A percentile compares a stretch with the other conserved stretches of the same genome.
Evolutionary conservation across 2,888 invertebrate genomes (phyloP).

Genomic region (Synergus gifuensis): DNA sequence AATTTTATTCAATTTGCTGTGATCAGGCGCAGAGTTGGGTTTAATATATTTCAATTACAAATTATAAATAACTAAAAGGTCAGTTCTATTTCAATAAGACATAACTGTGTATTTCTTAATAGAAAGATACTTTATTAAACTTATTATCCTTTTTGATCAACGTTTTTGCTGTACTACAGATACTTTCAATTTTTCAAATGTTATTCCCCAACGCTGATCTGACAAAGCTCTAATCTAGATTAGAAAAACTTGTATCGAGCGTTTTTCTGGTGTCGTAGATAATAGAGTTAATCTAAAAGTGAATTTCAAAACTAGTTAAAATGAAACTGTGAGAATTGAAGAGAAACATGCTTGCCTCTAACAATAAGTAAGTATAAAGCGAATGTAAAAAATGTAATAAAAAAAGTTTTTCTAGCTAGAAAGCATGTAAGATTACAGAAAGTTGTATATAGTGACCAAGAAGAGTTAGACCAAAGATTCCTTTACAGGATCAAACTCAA

Average conservation of each 20-base stretch:
- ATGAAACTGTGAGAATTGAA: slow-evolving; percentile 14
- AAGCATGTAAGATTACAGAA: slow-evolving; percentile 14
- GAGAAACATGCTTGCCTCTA: slow-evolving; percentile 2
- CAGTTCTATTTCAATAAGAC: too few relatives aligned
- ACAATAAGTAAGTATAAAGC: slow-evolving; percentile 2
- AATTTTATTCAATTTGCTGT: not conserved
- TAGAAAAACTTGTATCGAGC: not conserved
- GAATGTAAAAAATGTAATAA: slow-evolving; percentile 13
- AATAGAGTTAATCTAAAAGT: slow-evolving; percentile 11
- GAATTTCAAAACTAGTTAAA: slow-evolving; percentile 33
- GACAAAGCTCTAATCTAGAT: not conserved
- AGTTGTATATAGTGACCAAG: slow-evolving; percentile 18
- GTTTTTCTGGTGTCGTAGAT: not conserved
- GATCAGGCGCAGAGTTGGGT: not conserved
- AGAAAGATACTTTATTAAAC: too few relatives aligned
- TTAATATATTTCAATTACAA: not conserved
- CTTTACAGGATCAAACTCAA: slow-evolving; percentile 56
- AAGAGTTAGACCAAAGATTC: slow-evolving; percentile 60
- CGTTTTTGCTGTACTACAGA: too few relatives aligned
- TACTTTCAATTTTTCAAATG: too few relatives aligned
- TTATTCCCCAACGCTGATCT: too few relatives aligned
- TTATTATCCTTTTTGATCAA: too few relatives aligned
- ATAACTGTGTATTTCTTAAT: too few relatives aligned
- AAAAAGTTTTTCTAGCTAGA: slow-evolving; percentile 21
- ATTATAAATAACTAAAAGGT: not conserved